Evolutionary conservation across 2,113 vertebrate genomes (phyloP).

Genomic region (Picathartes gymnocephalus): DNA sequence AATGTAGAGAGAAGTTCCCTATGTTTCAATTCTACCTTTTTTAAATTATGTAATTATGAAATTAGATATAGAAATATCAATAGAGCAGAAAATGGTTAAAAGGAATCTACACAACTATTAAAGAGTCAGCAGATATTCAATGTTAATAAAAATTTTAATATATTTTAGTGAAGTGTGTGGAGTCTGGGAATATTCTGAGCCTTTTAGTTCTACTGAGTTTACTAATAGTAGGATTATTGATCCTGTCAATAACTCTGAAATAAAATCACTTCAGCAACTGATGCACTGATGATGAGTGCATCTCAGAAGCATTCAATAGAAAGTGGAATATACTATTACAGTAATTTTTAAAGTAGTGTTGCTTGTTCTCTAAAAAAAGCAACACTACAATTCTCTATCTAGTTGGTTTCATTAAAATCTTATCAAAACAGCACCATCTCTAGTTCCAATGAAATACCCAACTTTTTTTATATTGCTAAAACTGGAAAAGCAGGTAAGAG

Average conservation of each 20-base stretch:
- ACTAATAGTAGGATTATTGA: conserved; percentile 21
- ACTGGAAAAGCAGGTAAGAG: neutral
- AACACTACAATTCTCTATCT: no score
- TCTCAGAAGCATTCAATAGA: neutral
- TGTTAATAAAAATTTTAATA: neutral
- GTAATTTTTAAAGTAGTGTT: neutral
- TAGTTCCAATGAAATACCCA: fast-evolving
- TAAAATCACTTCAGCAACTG: conserved; percentile 15
- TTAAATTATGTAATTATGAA: neutral
- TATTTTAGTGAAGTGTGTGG: neutral
- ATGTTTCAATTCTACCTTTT: neutral
- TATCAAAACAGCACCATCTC: neutral
- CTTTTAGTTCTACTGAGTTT: neutral
- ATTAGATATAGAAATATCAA: neutral
- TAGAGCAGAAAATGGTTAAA: neutral
- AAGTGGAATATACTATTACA: neutral
- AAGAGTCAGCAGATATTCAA: neutral
- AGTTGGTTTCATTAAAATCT: neutral
- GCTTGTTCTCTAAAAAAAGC: neutral
- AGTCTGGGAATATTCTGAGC: neutral
- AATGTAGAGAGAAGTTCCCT: neutral
- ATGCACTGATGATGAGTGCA: neutral
- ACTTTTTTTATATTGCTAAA: neutral
- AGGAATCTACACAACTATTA: neutral
- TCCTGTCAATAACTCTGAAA: conserved; percentile 58